phyloP scores from a whole-genome alignment of 1,140 invertebrate species.

The Diplogasteroides magnus region DNA sequence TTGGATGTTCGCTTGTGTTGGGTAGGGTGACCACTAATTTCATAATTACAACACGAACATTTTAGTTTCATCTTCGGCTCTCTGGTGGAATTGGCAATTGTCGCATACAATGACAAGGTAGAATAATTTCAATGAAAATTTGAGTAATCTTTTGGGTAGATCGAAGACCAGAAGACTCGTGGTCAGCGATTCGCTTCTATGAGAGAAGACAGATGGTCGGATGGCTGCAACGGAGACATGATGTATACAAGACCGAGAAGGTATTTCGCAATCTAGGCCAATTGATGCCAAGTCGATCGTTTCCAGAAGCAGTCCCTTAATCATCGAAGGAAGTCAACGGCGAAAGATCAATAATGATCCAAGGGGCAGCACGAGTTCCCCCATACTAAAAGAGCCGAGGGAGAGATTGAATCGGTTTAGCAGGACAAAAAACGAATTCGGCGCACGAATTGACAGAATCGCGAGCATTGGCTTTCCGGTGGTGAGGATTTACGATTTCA shows the following conservation, averaged over 20 bases:
- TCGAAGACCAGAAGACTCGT: too few relatives aligned
- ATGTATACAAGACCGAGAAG: too few relatives aligned
- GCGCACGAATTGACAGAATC: slow-evolving; percentile 43
- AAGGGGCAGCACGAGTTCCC: too few relatives aligned
- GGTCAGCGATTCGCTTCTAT: too few relatives aligned
- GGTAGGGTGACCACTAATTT: slow-evolving; percentile 23
- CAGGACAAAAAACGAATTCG: slow-evolving; percentile 37
- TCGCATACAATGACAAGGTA: slow-evolving; percentile 54
- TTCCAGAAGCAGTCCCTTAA: slow-evolving; percentile 21
- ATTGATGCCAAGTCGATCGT: neutral
- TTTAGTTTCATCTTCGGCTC: slow-evolving; percentile 38
- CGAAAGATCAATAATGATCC: too few relatives aligned
- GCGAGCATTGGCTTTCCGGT: slow-evolving; percentile 47
- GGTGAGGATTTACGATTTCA: slow-evolving; percentile 28
- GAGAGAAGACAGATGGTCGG: too few relatives aligned
- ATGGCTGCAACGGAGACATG: too few relatives aligned
- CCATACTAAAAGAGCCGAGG: too few relatives aligned
- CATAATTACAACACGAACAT: slow-evolving; percentile 2
- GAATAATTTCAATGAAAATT: too few relatives aligned
- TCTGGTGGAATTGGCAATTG: slow-evolving; percentile 47
- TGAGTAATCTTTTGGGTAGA: too few relatives aligned
- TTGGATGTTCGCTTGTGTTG: slow-evolving; percentile 54
- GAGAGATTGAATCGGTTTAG: too few relatives aligned
- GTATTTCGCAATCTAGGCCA: neutral
- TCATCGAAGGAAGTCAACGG: slow-evolving; percentile 13